These are phyloP conservation scores for Lepidothrix coronata DNA, from an alignment of 2,113 vertebrate species.

Conservation along the genomic window DNA sequence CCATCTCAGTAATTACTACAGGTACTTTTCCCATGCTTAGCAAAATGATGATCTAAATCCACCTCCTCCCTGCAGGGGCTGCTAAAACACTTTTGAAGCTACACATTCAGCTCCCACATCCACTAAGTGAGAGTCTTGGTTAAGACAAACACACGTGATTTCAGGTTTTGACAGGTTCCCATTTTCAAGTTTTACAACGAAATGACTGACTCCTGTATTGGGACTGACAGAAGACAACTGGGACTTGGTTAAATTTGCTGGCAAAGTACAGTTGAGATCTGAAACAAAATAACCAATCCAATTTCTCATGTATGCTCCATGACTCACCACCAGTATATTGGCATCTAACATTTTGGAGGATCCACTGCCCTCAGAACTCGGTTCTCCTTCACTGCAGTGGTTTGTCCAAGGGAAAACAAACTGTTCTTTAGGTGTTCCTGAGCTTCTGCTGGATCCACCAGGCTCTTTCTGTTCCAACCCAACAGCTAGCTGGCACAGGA, in stretches of 20 bases:
- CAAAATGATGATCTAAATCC: not conserved
- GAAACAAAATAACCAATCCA: conserved; percentile 86
- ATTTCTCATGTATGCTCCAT: conserved; percentile 89
- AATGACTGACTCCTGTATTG: conserved; percentile 91
- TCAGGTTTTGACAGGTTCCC: conserved; percentile 58
- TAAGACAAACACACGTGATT: conserved; percentile 83
- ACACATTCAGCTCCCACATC: conserved; percentile 35
- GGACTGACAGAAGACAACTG: conserved; percentile 85
- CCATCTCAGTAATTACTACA: not conserved
- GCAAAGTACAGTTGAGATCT: conserved; percentile 81
- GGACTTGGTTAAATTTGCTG: conserved; percentile 72
- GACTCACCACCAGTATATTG: conserved; percentile 87
- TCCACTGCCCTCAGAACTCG: not conserved
- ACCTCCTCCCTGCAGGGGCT: not conserved
- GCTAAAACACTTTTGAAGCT: conserved; percentile 43
- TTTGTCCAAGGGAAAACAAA: conserved; percentile 48
- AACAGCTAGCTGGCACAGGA: conserved; percentile 81
- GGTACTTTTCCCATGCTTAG: not conserved
- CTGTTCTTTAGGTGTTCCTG: conserved; percentile 29
- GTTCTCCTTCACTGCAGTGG: not conserved
- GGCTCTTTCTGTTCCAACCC: conserved; percentile 32
- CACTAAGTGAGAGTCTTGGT: conserved; percentile 84
- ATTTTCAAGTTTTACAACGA: conserved; percentile 76
- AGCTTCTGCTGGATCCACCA: not conserved
- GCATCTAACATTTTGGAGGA: conserved; percentile 43